Base-by-base conservation (phyloP, 2,113 vertebrate genomes). In the Brachyhypopomus gauderio region DNA sequence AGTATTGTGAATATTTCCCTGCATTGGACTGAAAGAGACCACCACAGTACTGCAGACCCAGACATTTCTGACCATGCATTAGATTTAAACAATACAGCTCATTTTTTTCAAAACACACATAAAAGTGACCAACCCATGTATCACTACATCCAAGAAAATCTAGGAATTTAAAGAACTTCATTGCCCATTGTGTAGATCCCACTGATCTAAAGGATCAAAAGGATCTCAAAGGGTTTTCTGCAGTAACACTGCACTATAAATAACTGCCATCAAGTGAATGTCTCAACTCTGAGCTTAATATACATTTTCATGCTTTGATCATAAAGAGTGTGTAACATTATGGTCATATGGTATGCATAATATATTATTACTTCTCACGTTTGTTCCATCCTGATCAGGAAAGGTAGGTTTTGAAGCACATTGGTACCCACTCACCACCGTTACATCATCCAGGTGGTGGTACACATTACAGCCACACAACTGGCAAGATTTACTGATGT, bases 361-460 rank as follows among this genome's bases (percentile, higher is more conserved):
- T 66, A 17, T 66, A 66, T 30, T 34, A 34, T 20, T 66, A 9
- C 60, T 25, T 30, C n/a, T 23, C 62, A 27, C 62, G 27, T 64
- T 23, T 64, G 1, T 41, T 34, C 27, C 38, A 52, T 64, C 8
- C 6, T 64, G 2, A 27, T 34, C 20, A 27, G 52, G 4, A 56
- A 56, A 11, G 25, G 14, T 17, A 52, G 12, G 52, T 55, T 12
- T 20, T 22, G n/a, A n/a, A n/a, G 30, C 8, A 8, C 8, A 20
- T 8, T 58, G 16, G 25, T 45, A 36, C 45, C 66, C 3, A 2
- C 41, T 67, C 45, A 70, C 9, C 22, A 45, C 27, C 34, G 64
- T 69, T 69, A 69, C 64, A 69, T 36, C 30, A 69, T 69, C 27
- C 64, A 69, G 17, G 19, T 69, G 19, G 64, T 38, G 64, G 64